Percentiles rank a stretch among this genome's conserved stretches.
These are phyloP conservation scores for Drosophila prosaltans DNA, from an alignment of 1,140 invertebrate species.

Conservation along the genomic window DNA sequence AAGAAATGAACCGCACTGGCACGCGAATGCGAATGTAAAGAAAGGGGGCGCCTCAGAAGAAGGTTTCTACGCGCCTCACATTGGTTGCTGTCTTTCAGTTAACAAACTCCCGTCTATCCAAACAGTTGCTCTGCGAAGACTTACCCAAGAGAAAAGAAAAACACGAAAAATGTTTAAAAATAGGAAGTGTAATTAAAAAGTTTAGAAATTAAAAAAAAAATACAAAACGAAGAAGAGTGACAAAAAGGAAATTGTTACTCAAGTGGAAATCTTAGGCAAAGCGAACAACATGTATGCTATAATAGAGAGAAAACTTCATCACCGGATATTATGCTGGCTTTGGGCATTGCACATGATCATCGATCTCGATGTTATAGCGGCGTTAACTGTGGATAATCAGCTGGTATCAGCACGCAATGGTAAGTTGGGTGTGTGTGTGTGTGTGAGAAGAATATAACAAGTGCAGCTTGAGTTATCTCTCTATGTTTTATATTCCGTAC, in stretches of 20 bases:
- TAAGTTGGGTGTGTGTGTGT: conserved; percentile 28
- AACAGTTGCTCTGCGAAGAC: conserved; percentile 51
- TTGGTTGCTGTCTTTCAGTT: conserved; percentile 53
- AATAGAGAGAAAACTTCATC: conserved; percentile 21
- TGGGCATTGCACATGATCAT: conserved; percentile 34
- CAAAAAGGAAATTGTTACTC: conserved; percentile 14
- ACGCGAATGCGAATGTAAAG: conserved; percentile 62
- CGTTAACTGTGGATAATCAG: conserved; percentile 79
- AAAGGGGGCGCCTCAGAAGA: conserved; percentile 54
- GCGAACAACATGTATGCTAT: conserved; percentile 36
- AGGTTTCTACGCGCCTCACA: conserved; percentile 65
- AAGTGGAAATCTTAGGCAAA: not conserved
- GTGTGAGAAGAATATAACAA: too few species aligned
- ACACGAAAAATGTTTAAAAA: conserved; percentile 24
- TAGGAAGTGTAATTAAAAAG: conserved; percentile 24
- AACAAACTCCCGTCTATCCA: conserved; percentile 59
- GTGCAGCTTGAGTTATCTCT: too few species aligned
- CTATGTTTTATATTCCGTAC: too few species aligned
- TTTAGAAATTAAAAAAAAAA: conserved; percentile 8
- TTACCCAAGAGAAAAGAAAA: conserved; percentile 17
- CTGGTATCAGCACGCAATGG: conserved; percentile 80
- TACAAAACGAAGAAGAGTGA: conserved; percentile 19
- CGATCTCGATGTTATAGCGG: conserved; percentile 8
- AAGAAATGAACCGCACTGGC: conserved; percentile 53
- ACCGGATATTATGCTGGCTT: conserved; percentile 34